phyloP scores from a whole-genome alignment of 2,888 invertebrate species.

The Odontothrips loti region DNA sequence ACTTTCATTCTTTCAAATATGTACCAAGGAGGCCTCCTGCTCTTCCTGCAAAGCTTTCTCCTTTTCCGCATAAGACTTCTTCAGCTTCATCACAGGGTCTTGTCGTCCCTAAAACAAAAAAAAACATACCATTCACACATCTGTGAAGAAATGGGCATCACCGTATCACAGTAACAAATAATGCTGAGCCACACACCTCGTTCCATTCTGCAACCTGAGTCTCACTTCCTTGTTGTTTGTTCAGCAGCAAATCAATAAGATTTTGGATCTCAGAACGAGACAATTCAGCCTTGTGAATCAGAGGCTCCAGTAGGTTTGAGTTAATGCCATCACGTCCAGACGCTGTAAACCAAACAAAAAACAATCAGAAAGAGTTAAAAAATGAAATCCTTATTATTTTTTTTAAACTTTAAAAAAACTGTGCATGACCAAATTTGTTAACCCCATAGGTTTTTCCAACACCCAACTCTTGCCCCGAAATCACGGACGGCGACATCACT shows the following conservation, averaged over 20 bases:
- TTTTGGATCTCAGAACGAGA: constrained; percentile 84
- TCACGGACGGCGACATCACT: too few relatives aligned
- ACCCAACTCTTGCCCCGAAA: too few relatives aligned
- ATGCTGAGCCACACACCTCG: constrained; percentile 53
- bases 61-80: constrained; percentile 83
- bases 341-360: constrained; percentile 47
- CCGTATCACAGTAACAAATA: neutral
- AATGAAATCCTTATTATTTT: too few relatives aligned
- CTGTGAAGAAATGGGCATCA: too few relatives aligned
- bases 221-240: constrained; percentile 77
- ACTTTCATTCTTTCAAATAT: too few relatives aligned
- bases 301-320: constrained; percentile 60
- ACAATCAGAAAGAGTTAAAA: neutral
- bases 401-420: too few relatives aligned
- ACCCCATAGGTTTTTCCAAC: too few relatives aligned
- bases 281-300: constrained; percentile 74
- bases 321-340: constrained; percentile 59
- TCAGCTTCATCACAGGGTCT: constrained; percentile 79
- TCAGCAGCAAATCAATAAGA: constrained; percentile 80
- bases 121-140: neutral
- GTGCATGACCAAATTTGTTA: constrained; percentile 36
- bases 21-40: constrained; percentile 59
- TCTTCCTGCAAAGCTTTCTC: constrained; percentile 72
- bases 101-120: constrained; percentile 59
- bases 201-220: constrained; percentile 76